Evolutionary conservation across 2,797 vertebrate genomes (phyloP).

Genomic region (Alectoris magna): DNA sequence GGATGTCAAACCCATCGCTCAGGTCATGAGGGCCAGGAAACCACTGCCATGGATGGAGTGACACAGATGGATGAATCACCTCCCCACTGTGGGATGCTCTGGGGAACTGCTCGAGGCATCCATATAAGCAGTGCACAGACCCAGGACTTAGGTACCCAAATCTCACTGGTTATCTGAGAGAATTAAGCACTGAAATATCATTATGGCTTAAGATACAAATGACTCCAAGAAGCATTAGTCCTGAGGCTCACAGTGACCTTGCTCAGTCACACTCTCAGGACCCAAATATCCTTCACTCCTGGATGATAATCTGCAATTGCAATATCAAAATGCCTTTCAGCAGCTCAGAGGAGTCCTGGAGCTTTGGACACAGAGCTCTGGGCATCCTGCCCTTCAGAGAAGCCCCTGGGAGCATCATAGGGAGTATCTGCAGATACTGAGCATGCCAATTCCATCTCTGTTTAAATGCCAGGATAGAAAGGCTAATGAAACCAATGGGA

Average conservation of each 20-base stretch:
- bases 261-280: neutral
- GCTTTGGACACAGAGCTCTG: accelerated
- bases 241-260: neutral
- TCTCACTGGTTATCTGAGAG: neutral
- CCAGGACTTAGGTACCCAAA: neutral
- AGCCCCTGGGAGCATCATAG: neutral
- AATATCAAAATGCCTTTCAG: neutral
- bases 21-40: accelerated
- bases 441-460: neutral
- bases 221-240: neutral
- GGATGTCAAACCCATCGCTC: neutral
- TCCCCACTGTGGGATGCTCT: accelerated
- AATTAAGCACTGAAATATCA: neutral
- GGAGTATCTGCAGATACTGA: neutral
- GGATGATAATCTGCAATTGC: accelerated
- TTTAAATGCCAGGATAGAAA: slow-evolving; percentile 56
- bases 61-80: accelerated
- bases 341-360: neutral
- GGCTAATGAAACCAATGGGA: neutral
- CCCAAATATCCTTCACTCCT: neutral
- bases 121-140: neutral
- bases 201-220: neutral
- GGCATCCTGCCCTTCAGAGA: slow-evolving; percentile 5
- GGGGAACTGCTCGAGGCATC: neutral
- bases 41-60: neutral